These are phyloP conservation scores for Hybos culiciformis DNA, from an alignment of 2,888 invertebrate species.

Conservation along the genomic window DNA sequence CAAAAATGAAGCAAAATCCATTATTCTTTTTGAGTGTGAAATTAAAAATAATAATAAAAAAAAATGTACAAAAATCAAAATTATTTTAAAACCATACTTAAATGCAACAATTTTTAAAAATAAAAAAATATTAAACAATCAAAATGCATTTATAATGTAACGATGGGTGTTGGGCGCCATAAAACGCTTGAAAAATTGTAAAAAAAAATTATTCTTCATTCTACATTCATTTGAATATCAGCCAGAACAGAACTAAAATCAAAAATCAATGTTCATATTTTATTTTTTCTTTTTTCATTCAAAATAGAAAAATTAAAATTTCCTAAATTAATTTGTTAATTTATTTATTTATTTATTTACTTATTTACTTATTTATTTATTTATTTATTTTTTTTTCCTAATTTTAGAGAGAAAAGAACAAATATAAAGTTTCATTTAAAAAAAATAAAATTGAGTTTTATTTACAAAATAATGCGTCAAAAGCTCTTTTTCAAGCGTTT, in stretches of 20 bases:
- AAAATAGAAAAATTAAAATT: neutral
- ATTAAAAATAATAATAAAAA: neutral
- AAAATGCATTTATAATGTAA: neutral
- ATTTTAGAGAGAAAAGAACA: conserved; percentile 13
- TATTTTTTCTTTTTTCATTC: no score
- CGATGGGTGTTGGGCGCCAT: conserved; percentile 8
- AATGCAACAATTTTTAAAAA: no score
- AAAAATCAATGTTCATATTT: no score
- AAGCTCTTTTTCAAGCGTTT: conserved; percentile 12
- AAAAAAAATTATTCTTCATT: conserved; percentile 9
- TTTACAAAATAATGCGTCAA: no score
- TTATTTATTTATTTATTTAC: conserved; percentile 45
- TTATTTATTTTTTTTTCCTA: conserved; percentile 13
- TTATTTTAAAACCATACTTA: no score
- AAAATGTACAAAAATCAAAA: no score
- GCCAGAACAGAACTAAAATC: no score
- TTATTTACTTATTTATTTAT: conserved; percentile 16
- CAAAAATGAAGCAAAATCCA: no score
- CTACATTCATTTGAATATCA: no score
- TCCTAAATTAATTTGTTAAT: conserved; percentile 31
- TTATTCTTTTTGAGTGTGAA: neutral
- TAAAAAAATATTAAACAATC: no score
- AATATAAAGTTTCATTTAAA: conserved; percentile 14
- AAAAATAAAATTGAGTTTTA: conserved; percentile 4
- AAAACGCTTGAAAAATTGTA: conserved; percentile 16